These are phyloP conservation scores for Lacerta bilineata DNA, from an alignment of 2,797 vertebrate species.

Conservation along the genomic window DNA sequence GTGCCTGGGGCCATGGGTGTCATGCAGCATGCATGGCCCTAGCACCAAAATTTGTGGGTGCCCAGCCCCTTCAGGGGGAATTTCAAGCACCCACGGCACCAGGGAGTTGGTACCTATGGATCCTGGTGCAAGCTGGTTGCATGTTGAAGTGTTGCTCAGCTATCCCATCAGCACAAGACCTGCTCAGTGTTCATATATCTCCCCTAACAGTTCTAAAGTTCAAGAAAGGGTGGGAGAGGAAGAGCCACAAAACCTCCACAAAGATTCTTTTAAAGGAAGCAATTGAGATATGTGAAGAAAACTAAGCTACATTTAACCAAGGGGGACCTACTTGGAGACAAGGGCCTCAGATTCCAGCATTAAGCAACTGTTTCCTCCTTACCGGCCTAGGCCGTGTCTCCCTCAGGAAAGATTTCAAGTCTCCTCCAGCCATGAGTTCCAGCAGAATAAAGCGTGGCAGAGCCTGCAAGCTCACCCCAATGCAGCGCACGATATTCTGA, in stretches of 20 bases:
- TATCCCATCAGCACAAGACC: neutral
- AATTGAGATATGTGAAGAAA: neutral
- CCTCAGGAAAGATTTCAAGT: conserved; percentile 96
- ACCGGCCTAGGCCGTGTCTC: conserved; percentile 95
- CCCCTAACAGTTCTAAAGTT: neutral
- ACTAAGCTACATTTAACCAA: neutral
- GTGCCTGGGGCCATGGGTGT: too few species aligned
- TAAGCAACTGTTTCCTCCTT: conserved; percentile 68
- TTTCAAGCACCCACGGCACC: too few species aligned
- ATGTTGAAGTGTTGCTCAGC: neutral
- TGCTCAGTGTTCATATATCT: neutral
- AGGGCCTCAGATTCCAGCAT: neutral
- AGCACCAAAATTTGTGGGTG: too few species aligned
- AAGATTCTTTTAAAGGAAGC: neutral
- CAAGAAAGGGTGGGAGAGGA: neutral
- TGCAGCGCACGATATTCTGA: conserved; percentile 97
- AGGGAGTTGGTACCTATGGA: neutral
- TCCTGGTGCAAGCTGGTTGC: neutral
- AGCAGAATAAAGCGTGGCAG: conserved; percentile 96
- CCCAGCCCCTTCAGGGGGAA: too few species aligned
- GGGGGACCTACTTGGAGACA: neutral
- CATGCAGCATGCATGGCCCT: too few species aligned
- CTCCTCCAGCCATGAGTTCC: conserved; percentile 97
- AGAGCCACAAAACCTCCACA: neutral
- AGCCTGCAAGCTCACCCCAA: conserved; percentile 95